These are phyloP conservation scores for Garrulus glandarius DNA, from an alignment of 2,797 vertebrate species.

Conservation along the genomic window DNA sequence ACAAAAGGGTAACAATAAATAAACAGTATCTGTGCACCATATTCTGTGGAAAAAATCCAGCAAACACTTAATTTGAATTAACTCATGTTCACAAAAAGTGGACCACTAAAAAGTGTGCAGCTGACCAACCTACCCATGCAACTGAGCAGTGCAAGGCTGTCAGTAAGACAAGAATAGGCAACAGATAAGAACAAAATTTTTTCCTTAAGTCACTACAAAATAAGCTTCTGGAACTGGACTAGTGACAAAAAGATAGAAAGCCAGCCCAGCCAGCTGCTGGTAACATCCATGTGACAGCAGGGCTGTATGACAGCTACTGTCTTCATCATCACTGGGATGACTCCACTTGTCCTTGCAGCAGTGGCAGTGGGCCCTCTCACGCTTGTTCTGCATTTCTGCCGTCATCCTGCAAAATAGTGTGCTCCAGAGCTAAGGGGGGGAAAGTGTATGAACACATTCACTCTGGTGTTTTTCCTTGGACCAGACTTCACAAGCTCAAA, in stretches of 20 bases:
- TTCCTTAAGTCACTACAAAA: neutral
- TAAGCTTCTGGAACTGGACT: neutral
- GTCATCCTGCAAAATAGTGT: neutral
- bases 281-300: neutral
- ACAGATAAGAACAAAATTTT: neutral
- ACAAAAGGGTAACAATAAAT: neutral
- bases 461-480: neutral
- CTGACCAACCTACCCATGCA: neutral
- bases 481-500: neutral
- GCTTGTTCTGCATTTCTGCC: neutral
- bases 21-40: neutral
- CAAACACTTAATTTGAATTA: neutral
- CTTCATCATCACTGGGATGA: neutral
- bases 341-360: neutral
- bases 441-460: neutral
- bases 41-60: neutral
- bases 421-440: neutral
- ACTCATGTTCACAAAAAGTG: neutral
- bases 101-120: neutral
- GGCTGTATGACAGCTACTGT: neutral
- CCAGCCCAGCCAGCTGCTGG: neutral
- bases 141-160: neutral
- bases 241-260: neutral
- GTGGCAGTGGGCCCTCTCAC: fast-evolving
- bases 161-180: neutral